A percentile compares a stretch with the other conserved stretches of the same genome.
phyloP scores from a whole-genome alignment of 2,888 invertebrate genomes.

The Margaritifera margaritifera region DNA sequence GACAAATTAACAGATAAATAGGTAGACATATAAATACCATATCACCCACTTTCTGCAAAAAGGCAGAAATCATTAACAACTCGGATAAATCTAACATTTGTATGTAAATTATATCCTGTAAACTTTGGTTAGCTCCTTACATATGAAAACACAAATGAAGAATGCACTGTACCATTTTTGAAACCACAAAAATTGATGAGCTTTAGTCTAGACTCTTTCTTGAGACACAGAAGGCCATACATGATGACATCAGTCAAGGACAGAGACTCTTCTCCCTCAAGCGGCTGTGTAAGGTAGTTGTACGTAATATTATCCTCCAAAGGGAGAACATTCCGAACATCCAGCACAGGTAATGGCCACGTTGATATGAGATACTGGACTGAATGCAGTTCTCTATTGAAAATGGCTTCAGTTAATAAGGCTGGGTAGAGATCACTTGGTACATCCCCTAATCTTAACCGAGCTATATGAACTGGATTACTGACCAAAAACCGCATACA shows the following conservation, averaged over 20 bases:
- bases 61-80: too few relatives aligned
- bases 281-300: constrained; percentile 55
- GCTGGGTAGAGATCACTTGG: constrained; percentile 60
- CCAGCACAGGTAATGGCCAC: constrained; percentile 57
- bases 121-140: too few relatives aligned
- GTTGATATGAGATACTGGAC: constrained; percentile 61
- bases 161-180: constrained; percentile 50
- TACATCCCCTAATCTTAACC: constrained; percentile 17
- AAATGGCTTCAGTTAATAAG: constrained; percentile 61
- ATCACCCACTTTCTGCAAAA: too few relatives aligned
- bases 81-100: too few relatives aligned
- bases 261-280: constrained; percentile 52
- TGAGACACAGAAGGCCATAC: constrained; percentile 59
- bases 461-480: constrained; percentile 35
- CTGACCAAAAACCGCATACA: constrained; percentile 53
- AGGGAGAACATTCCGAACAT: constrained; percentile 56
- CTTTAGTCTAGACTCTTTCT: constrained; percentile 49
- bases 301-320: constrained; percentile 54
- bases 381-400: constrained; percentile 56
- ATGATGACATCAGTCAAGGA: constrained; percentile 60
- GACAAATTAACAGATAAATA: too few relatives aligned
- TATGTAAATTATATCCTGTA: too few relatives aligned
- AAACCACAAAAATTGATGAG: constrained; percentile 62
- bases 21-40: too few relatives aligned
- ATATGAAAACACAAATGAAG: too few relatives aligned